Percentiles rank a stretch among this genome's conserved stretches.
These are phyloP conservation scores for Cathartes aura DNA, from an alignment of 2,113 vertebrate species.

Conservation along the genomic window DNA sequence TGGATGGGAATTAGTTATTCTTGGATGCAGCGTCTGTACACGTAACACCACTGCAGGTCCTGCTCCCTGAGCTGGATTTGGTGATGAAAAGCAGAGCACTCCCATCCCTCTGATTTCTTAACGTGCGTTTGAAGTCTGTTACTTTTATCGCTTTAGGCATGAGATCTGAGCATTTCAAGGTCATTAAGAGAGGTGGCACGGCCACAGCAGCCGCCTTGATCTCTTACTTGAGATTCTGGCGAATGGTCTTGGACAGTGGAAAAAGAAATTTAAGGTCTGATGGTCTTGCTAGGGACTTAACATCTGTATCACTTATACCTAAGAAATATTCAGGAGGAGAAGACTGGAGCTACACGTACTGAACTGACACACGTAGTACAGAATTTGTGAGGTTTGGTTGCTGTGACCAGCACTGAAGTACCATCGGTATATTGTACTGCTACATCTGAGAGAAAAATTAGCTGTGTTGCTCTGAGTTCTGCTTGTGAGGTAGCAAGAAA, in stretches of 20 bases:
- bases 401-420: not conserved
- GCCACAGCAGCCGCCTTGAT: not conserved
- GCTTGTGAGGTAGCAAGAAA: not conserved
- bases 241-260: not conserved
- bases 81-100: not conserved
- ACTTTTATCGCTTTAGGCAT: not conserved
- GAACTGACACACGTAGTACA: accelerated
- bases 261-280: not conserved
- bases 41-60: not conserved
- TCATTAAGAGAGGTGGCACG: not conserved
- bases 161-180: not conserved
- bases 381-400: not conserved
- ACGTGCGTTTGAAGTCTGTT: not conserved
- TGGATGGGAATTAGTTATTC: not conserved
- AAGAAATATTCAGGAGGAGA: not conserved
- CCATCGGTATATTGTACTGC: not conserved
- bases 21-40: not conserved
- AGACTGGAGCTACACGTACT: accelerated
- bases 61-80: not conserved
- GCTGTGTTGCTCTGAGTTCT: not conserved
- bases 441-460: not conserved
- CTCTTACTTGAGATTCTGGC: not conserved
- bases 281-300: not conserved
- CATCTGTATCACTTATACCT: not conserved
- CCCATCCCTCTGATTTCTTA: not conserved